phyloP scores from a whole-genome alignment of 2,888 invertebrate genomes.

The Chydorus sphaericus region DNA sequence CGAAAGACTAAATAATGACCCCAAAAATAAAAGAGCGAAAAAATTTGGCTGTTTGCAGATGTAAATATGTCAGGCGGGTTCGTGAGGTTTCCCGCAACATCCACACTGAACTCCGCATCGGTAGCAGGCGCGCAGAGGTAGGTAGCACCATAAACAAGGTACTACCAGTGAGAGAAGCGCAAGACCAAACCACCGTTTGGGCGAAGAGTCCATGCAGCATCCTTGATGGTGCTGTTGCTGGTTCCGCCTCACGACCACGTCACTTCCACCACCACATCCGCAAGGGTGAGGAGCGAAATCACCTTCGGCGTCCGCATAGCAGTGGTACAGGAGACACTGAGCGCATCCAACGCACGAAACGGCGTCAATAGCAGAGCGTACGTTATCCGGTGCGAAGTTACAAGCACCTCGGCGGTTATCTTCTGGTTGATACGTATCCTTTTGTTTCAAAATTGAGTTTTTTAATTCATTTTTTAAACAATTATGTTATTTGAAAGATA shows the following conservation, averaged over 20 bases:
- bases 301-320: conserved; percentile 79
- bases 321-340: conserved; percentile 81
- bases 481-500: conserved; percentile 25
- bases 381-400: conserved; percentile 61
- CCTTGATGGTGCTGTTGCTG: conserved; percentile 11
- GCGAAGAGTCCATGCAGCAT: conserved; percentile 13
- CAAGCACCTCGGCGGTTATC: conserved; percentile 68
- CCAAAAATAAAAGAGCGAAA: not conserved
- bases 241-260: conserved; percentile 17
- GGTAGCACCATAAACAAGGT: conserved; percentile 89
- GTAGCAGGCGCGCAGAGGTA: conserved; percentile 70
- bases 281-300: conserved; percentile 75
- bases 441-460: conserved; percentile 8
- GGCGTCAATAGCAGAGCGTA: conserved; percentile 60
- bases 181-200: conserved; percentile 62
- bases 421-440: conserved; percentile 52
- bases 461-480: not conserved
- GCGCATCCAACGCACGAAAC: conserved; percentile 73
- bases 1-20: not conserved
- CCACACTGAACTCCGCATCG: conserved; percentile 64
- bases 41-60: conserved; percentile 10
- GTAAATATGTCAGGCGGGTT: conserved; percentile 21
- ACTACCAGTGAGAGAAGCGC: conserved; percentile 71
- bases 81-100: conserved; percentile 68
- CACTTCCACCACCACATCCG: conserved; percentile 44